These are phyloP conservation scores for Riparia riparia DNA, from an alignment of 2,113 vertebrate species.

Conservation along the genomic window DNA sequence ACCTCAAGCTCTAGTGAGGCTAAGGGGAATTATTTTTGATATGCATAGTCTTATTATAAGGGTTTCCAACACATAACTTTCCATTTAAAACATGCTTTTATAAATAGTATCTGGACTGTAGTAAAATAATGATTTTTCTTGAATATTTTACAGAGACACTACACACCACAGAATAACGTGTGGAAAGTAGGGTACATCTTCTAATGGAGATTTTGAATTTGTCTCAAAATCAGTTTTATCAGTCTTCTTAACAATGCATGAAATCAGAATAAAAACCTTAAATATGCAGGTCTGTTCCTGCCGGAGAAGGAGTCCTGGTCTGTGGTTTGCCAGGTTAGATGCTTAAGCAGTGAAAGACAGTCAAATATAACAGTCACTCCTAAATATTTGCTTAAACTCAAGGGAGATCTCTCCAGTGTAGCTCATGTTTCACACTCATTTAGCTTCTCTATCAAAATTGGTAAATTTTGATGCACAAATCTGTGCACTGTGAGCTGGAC, in stretches of 20 bases:
- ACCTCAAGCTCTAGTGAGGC: neutral
- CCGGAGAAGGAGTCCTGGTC: neutral
- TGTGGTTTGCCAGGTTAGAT: neutral
- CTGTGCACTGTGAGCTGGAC: neutral
- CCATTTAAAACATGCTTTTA: neutral
- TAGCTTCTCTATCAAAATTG: neutral
- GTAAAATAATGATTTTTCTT: neutral
- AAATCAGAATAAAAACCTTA: neutral
- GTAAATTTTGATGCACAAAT: neutral
- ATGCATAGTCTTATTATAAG: neutral
- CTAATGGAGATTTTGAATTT: neutral
- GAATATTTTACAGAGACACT: neutral
- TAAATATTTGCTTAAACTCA: neutral
- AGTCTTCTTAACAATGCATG: neutral
- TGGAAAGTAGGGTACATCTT: neutral
- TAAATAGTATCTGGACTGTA: neutral
- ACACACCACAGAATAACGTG: fast-evolving
- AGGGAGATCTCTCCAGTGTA: neutral
- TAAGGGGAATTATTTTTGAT: neutral
- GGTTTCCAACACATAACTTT: neutral
- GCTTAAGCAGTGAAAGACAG: neutral
- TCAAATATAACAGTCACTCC: neutral
- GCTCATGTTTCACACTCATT: neutral
- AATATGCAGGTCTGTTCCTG: neutral
- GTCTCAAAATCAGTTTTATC: neutral